Evolutionary conservation across 2,888 invertebrate genomes (phyloP), one percentile per base, ranked within the genome.

Genomic region (Caenorhabditis zanzibari): DNA sequence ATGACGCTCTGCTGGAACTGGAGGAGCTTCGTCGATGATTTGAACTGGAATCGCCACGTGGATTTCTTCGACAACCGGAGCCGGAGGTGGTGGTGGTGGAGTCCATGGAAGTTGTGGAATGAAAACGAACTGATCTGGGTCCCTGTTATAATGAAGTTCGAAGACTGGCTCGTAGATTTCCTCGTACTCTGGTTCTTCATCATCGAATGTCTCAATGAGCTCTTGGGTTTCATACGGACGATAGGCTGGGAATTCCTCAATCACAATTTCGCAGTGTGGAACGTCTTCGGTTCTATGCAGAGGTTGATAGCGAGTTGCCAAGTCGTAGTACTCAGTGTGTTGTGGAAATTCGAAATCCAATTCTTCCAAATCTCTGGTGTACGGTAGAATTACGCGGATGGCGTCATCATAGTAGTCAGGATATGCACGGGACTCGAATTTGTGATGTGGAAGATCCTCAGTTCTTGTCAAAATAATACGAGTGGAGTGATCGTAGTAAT

Each of bases 1-100:
- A 56, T 83, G 68, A n/a, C 77, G 68, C n/a, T 68, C 72, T 6
- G 66, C 64, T 16, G 81, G 81, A 16, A 71, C 44, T 35, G 82
- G 82, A 4, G 47, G 16, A 38, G 38, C 38, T 32, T 59, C 61
- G 9, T 59, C 68, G 9, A 76, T 69, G 16, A 69, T 69, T 26
- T 69, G 26, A 26, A 44, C 76, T 47, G 76, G 79, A 19, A 22
- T 35, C 9, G 69, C 68, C 10, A 61, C 41, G 44, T 56, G 41
- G 38, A 66, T 66, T 12, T 61, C 58, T 14, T 59, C 63, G 10
- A 47, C n/a, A 3, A 47, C 4, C 28, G 66, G 66, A 14, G 66
- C 35, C 28, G 75, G 76, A 10, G 82, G 77, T 16, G 72, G 72
- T 32, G 74, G 61, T 14, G 69, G 77, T 28, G 77, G 66, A 41